phyloP scores from a whole-genome alignment of 2,888 invertebrate genomes.

The Lasioglossum lativentre region DNA sequence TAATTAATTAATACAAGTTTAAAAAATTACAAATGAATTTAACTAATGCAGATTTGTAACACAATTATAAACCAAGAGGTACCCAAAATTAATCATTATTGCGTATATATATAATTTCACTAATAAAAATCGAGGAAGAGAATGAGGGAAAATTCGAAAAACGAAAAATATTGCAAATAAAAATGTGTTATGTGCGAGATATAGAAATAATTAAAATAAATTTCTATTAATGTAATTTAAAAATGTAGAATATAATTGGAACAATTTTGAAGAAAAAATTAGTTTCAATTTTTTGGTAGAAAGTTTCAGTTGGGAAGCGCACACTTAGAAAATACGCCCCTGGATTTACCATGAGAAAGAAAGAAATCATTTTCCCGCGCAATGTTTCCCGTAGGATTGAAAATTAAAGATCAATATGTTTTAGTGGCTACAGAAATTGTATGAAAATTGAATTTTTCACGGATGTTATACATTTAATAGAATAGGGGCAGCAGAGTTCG shows the following conservation, averaged over 20 bases:
- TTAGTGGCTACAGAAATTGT: neutral
- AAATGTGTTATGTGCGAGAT: neutral
- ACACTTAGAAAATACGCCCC: neutral
- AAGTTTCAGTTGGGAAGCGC: neutral
- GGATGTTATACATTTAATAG: neutral
- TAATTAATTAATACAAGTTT: neutral
- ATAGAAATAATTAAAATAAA: neutral
- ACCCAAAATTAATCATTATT: neutral
- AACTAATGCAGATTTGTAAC: neutral
- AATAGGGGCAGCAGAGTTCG: too few species aligned
- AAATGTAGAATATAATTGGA: neutral
- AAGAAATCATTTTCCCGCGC: neutral
- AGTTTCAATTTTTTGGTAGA: neutral
- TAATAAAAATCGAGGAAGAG: too few species aligned
- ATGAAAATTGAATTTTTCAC: neutral
- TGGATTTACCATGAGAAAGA: neutral
- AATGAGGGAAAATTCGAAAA: neutral
- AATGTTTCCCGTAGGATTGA: neutral
- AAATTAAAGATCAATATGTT: neutral
- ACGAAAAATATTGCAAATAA: neutral
- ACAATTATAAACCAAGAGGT: neutral
- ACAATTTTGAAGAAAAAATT: neutral
- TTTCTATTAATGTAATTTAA: neutral
- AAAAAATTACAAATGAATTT: neutral
- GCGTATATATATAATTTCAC: neutral